Evolutionary conservation across 2,113 vertebrate genomes (phyloP).

Genomic region (Pluvianellus socialis): DNA sequence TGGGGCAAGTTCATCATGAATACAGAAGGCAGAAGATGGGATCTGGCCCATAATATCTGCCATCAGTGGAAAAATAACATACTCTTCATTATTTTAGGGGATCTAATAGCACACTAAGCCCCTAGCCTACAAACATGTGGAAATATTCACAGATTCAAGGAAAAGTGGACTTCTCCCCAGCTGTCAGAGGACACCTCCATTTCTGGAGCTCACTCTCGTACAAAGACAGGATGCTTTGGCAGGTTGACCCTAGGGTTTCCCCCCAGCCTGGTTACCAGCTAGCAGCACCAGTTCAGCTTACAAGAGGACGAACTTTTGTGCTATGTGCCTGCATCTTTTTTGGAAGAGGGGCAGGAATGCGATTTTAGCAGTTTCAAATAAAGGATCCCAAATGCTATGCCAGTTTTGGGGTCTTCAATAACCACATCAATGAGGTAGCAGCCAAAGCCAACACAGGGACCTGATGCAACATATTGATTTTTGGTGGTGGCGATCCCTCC

Average conservation of each 20-base stretch:
- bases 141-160: neutral
- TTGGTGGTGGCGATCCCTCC: constrained; percentile 31
- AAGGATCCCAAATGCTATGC: neutral
- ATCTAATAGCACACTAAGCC: neutral
- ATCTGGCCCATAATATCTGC: neutral
- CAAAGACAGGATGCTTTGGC: neutral
- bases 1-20: neutral
- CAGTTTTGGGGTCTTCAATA: neutral
- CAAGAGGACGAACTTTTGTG: neutral
- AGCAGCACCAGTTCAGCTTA: neutral
- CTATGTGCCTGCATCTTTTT: neutral
- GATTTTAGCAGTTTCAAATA: neutral
- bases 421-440: constrained; percentile 15
- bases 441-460: constrained; percentile 49
- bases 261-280: neutral
- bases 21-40: neutral
- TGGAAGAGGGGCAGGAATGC: neutral
- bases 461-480: constrained; percentile 58
- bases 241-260: neutral
- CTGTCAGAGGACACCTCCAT: neutral
- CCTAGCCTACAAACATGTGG: neutral
- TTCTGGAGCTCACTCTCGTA: neutral
- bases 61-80: neutral
- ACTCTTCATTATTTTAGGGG: neutral
- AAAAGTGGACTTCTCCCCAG: neutral